Evolutionary conservation across 2,888 invertebrate species (phyloP).

Genomic region (Oscheius sp.): DNA sequence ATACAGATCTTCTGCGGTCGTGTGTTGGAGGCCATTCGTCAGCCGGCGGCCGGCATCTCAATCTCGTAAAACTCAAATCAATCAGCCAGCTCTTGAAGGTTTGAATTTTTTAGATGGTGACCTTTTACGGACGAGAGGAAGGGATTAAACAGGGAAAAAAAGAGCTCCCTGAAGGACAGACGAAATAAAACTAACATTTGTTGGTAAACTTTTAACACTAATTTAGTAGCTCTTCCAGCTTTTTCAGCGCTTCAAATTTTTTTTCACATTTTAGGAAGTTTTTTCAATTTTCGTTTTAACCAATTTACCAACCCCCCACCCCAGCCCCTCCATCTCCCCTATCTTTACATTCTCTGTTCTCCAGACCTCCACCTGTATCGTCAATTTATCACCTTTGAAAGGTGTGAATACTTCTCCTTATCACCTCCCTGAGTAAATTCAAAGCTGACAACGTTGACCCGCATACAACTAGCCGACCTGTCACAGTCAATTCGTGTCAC

Average conservation of each 20-base stretch:
- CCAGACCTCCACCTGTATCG: no score
- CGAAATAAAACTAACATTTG: not conserved
- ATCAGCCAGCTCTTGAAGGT: not conserved
- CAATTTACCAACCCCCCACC: no score
- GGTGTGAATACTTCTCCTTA: constrained; percentile 11
- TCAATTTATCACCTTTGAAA: not conserved
- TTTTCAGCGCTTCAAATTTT: no score
- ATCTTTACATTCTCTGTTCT: not conserved
- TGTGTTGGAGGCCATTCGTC: constrained; percentile 17
- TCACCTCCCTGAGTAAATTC: not conserved
- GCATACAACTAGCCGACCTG: not conserved
- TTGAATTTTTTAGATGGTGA: not conserved
- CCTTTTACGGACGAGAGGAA: not conserved
- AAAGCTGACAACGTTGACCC: not conserved
- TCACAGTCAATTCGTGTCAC: constrained; percentile 19
- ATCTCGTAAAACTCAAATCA: constrained; percentile 6
- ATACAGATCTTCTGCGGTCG: constrained; percentile 9
- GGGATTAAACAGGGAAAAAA: not conserved
- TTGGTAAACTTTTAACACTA: no score
- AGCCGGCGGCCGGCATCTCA: constrained; percentile 7
- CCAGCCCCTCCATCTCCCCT: not conserved
- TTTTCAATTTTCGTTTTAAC: no score
- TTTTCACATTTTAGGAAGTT: no score
- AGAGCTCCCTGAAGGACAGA: not conserved
- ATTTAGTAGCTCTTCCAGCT: no score